Evolutionary conservation across 2,113 vertebrate species (phyloP), one percentile per base, ranked within the genome.

Genomic region (Chloropsis hardwickii): DNA sequence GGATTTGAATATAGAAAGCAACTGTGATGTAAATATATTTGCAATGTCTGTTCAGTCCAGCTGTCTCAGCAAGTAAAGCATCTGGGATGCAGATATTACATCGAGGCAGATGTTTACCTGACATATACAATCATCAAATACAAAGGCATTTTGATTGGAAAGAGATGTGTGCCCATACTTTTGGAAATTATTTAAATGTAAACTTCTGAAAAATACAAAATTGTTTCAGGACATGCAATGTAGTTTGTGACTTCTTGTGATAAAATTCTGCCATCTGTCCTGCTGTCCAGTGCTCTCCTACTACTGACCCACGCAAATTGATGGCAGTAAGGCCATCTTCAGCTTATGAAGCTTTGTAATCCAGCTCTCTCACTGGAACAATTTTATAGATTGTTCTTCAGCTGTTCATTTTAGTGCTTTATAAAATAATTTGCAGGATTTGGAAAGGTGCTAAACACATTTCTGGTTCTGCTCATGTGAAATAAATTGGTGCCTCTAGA

Each of bases 1-100:
- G 19, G 90, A 85, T 73, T 95, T 77, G 88, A 95, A 73, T 86
- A 81, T 28, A 82, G 74, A 95, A 94, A 89, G 82, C 57, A n/a
- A 91, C 70, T 84, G 58, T 66, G 67, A 54, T 71, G 47, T 53
- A 83, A 95, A 91, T 92, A 74, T 70, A 95, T 95, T 83, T 84
- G 50, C 86, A 81, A 33, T 80, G 47, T 93, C 86, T 92, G 45
- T 67, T 94, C 54, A 50, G 54, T 87, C 84, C 86, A 80, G 39
- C 74, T 95, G 71, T 77, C 85, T 81, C 73, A 76, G 50, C 78
- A 77, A 88, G 58, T 77, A 81, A 69, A 92, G 56, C 76, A 48
- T 82, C 35, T 88, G 72, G 48, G 66, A 56, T 90, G 79, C 65
- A 31, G 76, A 71, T 95, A 94, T 95, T 95, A 72, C 76, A 94